phyloP scores from a whole-genome alignment of 2,797 vertebrate genomes.

The Clamator glandarius region DNA sequence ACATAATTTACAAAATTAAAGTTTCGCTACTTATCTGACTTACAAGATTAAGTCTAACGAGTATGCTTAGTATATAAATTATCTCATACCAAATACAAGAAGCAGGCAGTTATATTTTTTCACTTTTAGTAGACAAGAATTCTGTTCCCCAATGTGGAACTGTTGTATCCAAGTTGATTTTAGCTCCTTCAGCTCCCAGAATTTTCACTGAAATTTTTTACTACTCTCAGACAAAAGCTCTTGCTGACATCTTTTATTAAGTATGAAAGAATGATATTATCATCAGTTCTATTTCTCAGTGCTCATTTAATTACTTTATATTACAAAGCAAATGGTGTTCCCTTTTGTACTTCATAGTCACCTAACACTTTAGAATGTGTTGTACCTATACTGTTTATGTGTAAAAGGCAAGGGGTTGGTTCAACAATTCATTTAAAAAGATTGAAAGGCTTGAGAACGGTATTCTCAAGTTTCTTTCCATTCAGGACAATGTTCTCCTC shows the following conservation, averaged over 20 bases:
- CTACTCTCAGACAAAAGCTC: neutral
- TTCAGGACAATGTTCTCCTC: neutral
- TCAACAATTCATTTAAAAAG: neutral
- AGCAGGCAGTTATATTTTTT: neutral
- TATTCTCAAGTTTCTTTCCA: neutral
- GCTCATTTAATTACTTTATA: neutral
- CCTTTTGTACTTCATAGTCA: neutral
- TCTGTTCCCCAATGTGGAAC: neutral
- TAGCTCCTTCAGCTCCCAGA: neutral
- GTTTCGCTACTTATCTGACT: neutral
- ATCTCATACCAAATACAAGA: neutral
- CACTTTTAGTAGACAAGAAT: neutral
- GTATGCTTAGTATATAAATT: neutral
- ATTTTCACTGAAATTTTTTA: neutral
- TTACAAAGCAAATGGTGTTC: neutral
- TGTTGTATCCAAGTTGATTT: neutral
- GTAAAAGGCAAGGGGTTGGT: neutral
- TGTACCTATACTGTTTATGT: neutral
- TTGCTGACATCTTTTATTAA: neutral
- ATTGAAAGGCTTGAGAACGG: neutral
- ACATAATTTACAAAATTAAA: neutral
- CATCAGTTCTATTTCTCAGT: neutral
- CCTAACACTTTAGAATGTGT: neutral
- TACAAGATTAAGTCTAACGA: neutral
- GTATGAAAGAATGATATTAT: neutral